Evolutionary conservation across 2,113 vertebrate genomes (phyloP), one percentile per base, ranked within the genome.

Genomic region (Nyctibius bracteatus): DNA sequence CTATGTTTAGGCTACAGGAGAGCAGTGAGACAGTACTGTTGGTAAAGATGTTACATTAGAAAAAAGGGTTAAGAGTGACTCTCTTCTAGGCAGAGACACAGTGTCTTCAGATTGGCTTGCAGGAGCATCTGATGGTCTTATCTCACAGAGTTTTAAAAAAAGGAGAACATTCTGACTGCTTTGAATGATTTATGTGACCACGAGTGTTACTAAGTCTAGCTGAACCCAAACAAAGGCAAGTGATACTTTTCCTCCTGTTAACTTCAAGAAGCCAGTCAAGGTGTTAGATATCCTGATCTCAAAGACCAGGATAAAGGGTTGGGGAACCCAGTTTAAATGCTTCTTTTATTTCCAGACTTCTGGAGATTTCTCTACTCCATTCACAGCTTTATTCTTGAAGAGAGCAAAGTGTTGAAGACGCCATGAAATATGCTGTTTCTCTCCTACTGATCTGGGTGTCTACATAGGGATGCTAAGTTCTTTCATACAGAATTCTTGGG

Each of bases 201-300:
- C 3, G 1, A 63, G 57, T 27, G 20, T 17, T 55, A 35, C 73
- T 55, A 37, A 63, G 43, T 71, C 65, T 87, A 49, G 35, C 75
- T 88, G 88, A 96, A 92, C 81, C 68, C 83, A 92, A 94, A 95
- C 65, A 94, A 91, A 88, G 71, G 16, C 27, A 28, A 20, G 3
- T 6, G 6, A 44, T 79, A 22, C 24, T 94, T 87, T 86, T 79
- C 22, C 31, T 84, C 35, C 72, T 31, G 8, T 7, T 81, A 55
- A 3, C 46, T 74, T 88, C 59, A 88, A 74, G 80, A 59, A 86
- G 39, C 47, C 31, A 18, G 72, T 63, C 59, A 81, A 61, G 41
- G 33, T 58, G 12, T 73, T 67, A 86, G 52, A 70, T 58, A 55
- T 2, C 20, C 55, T 78, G n/a, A 43, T 81, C 54, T 43, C 0